Evolutionary conservation across 2,797 vertebrate genomes (phyloP).

Genomic region (Muscicapa striata): DNA sequence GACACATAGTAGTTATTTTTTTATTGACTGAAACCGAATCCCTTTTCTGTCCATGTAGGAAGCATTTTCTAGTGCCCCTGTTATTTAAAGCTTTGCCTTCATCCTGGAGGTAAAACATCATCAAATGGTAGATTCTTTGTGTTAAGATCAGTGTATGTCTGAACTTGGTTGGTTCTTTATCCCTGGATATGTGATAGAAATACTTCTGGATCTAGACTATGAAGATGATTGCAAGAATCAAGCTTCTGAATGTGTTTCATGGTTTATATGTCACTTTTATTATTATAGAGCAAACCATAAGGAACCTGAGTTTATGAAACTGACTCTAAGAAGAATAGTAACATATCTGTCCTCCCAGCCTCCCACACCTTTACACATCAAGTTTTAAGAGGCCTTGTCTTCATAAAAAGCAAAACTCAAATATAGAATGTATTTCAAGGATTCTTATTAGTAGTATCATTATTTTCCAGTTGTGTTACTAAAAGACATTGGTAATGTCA

Average conservation of each 20-base stretch:
- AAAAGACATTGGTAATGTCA: neutral
- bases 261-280: neutral
- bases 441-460: neutral
- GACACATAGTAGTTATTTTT: neutral
- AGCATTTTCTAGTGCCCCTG: neutral
- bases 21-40: neutral
- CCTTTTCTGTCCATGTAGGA: neutral
- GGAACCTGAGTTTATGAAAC: neutral
- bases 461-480: neutral
- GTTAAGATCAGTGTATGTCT: neutral
- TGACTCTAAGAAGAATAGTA: neutral
- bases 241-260: neutral
- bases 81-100: neutral
- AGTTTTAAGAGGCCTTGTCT: neutral
- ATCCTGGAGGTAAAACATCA: neutral
- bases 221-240: neutral
- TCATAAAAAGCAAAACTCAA: neutral
- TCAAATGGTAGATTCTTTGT: neutral
- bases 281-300: neutral
- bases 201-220: neutral
- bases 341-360: neutral
- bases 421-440: neutral
- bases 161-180: neutral
- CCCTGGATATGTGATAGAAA: neutral
- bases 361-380: neutral